These are phyloP conservation scores for Pionites leucogaster DNA, from an alignment of 2,113 vertebrate genomes.

Conservation along the genomic window DNA sequence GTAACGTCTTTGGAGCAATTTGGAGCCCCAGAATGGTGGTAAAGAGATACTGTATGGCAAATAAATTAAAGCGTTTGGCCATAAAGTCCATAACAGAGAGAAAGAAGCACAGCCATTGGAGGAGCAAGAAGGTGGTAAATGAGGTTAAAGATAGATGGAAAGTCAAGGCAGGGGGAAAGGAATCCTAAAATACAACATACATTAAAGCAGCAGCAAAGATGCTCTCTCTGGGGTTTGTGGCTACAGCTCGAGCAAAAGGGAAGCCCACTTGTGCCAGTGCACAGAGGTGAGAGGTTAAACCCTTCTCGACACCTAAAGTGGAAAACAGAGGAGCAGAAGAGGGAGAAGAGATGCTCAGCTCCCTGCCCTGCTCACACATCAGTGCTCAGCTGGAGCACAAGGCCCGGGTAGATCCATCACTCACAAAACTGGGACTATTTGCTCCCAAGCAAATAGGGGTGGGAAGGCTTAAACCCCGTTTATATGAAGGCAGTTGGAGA, in stretches of 20 bases:
- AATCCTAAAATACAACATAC: background rate
- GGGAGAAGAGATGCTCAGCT: background rate
- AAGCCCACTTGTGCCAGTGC: background rate
- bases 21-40: slow-evolving; percentile 42
- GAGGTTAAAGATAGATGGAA: background rate
- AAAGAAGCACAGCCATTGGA: background rate
- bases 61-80: slow-evolving; percentile 54
- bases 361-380: background rate
- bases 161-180: background rate
- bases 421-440: background rate
- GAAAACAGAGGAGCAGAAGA: background rate
- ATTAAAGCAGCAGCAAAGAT: background rate
- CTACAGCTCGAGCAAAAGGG: background rate
- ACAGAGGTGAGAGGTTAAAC: background rate
- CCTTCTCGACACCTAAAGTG: background rate
- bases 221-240: background rate
- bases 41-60: slow-evolving; percentile 52
- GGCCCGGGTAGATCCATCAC: background rate
- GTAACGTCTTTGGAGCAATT: slow-evolving; percentile 17
- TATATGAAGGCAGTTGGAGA: slow-evolving; percentile 69
- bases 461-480: slow-evolving; percentile 24
- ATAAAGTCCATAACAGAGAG: background rate
- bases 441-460: background rate
- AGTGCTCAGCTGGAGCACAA: background rate
- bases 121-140: background rate